Base-by-base conservation (phyloP, 2,888 invertebrate species). In the Mimumesa dahlbomi region DNA sequence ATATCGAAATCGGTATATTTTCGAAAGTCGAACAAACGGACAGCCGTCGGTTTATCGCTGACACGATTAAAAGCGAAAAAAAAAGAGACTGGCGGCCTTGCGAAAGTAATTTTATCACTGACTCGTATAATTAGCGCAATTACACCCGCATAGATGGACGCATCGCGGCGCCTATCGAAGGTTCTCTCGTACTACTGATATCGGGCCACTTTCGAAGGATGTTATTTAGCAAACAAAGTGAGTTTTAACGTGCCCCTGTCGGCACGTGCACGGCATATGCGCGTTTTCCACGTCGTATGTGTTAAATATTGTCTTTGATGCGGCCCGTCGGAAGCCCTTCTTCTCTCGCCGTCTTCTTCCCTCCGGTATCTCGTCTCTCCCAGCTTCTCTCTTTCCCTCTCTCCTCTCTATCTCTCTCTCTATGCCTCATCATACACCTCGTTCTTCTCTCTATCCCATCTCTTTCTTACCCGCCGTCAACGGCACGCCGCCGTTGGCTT, bases 181-280 rank as follows among this genome's bases (percentile, higher is more conserved):
- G 42, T 64, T 58, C 48, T 21, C 52, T 43, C 40, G 40, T 45
- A 63, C 62, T 38, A 7, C 69, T n/a, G 49, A 56, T 67, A 77
- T 75, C 75, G 65, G 61, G 61, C 36, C 77, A 82, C 85, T 83
- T 71, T 68, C 75, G 73, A 82, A n/a, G 81, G 82, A 83, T 81
- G 82, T 86, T 88, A 88, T 88, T 89, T 88, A 87, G 83, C 87
- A 89, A 89, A 89, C 87, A 88, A 85, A 88, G 85, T 85, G 85
- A 85, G 83, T 86, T 85, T 85, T 82, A n/a, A 85, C 84, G 84
- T 82, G 81, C 79, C 81, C 82, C 81, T 79, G 77, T 79, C 81
- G 87, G 87, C 89, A 89, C 89, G 89, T 88, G 89, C 87, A 82
- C 78, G 79, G 84, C 89, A 88, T 87, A 88, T 89, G 89, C 84